A percentile compares a stretch with the other conserved stretches of the same genome.
Evolutionary conservation across 30 jellyfish, hydroid and myxozoan genomes (phyloP).

Genomic region (Aurelia aurita complex sp. Pacific): DNA sequence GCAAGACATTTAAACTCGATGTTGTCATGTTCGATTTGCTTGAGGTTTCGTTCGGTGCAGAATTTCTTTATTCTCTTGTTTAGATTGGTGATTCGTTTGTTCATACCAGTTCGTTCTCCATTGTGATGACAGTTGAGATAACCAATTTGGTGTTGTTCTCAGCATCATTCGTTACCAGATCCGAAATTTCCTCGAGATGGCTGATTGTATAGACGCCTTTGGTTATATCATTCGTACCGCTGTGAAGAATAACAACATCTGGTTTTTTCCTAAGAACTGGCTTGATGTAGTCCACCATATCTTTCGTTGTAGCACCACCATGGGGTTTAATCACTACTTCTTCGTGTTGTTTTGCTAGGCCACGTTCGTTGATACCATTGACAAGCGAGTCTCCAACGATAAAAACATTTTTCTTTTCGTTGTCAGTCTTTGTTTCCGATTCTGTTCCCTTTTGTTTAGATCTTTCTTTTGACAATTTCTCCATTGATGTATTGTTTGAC

Average conservation of each 20-base stretch:
- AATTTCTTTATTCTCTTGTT: too few species aligned
- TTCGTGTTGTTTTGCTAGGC: conserved; percentile 17
- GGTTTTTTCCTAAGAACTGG: conserved; percentile 25
- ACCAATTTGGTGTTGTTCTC: too few species aligned
- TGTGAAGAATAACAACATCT: conserved; percentile 6
- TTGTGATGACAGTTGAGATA: too few species aligned
- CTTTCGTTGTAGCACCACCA: conserved; percentile 29
- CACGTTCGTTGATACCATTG: conserved; percentile 40
- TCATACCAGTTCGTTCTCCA: too few species aligned
- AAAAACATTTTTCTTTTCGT: conserved; percentile 13
- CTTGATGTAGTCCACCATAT: conserved; percentile 20
- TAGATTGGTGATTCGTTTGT: too few species aligned
- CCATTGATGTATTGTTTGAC: too few species aligned
- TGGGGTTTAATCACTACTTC: conserved; percentile 5
- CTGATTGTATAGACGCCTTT: conserved; percentile 1
- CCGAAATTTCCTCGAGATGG: too few species aligned
- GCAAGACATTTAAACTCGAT: neutral
- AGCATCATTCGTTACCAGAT: too few species aligned
- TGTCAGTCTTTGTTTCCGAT: conserved; percentile 1
- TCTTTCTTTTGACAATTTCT: too few species aligned
- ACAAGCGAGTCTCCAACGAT: conserved; percentile 21
- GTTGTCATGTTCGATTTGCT: too few species aligned
- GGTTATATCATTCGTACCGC: conserved; percentile 16
- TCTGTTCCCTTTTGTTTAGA: conserved; percentile 11
- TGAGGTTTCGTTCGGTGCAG: too few species aligned